These are phyloP conservation scores for Ormia ochracea DNA, from an alignment of 2,888 invertebrate genomes.

Conservation along the genomic window DNA sequence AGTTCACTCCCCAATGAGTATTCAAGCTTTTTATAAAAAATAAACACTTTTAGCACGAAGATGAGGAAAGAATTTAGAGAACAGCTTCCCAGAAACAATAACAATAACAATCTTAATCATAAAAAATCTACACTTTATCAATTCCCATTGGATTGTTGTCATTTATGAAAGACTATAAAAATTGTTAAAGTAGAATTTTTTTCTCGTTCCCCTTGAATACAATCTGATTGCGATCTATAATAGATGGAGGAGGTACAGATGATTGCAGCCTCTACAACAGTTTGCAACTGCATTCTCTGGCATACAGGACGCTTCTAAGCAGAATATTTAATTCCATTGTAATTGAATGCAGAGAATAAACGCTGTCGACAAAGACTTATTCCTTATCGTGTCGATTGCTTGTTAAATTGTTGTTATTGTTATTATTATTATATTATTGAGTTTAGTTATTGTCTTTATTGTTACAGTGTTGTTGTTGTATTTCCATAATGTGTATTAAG, in stretches of 20 bases:
- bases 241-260: constrained; percentile 28
- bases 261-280: constrained; percentile 21
- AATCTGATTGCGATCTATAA: not conserved
- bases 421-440: constrained; percentile 65
- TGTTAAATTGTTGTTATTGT: constrained; percentile 67
- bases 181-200: constrained; percentile 29
- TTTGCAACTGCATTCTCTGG: constrained; percentile 27
- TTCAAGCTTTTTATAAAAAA: constrained; percentile 12
- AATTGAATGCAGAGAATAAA: not conserved
- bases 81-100: constrained; percentile 46
- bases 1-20: constrained; percentile 1
- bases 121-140: constrained; percentile 59
- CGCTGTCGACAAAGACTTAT: constrained; percentile 12
- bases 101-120: constrained; percentile 52
- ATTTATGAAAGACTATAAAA: constrained; percentile 39
- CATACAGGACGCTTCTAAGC: constrained; percentile 25
- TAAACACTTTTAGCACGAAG: too few species aligned
- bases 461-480: constrained; percentile 23
- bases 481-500: constrained; percentile 42
- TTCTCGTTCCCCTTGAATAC: not conserved
- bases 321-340: constrained; percentile 23
- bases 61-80: not conserved
- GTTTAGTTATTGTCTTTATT: constrained; percentile 41
- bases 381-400: constrained; percentile 60
- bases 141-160: constrained; percentile 56